Base-by-base conservation (phyloP, 2,113 vertebrate genomes). In the Scophthalmus maximus region DNA sequence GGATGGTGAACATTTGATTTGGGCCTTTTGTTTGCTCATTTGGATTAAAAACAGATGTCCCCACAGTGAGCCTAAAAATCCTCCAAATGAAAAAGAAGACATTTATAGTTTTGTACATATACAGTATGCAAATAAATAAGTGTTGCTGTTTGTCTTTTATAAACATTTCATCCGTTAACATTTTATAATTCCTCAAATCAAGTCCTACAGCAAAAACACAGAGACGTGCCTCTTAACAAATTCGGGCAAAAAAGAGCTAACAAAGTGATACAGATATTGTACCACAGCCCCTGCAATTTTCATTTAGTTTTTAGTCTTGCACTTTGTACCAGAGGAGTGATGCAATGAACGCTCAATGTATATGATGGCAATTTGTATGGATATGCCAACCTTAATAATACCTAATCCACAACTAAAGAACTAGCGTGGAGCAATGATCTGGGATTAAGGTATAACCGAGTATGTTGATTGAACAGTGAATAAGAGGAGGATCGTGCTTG, bases 11-110 rank as follows among this genome's bases (percentile, higher is more conserved):
- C 63, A 66, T 72, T 69, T 71, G 14, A 78, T 61, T 70, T 47
- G 20, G 38, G 26, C 25, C n/a, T 56, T 58, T 71, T 64, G 11
- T 68, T 80, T 63, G 38, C 63, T 66, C 4, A 47, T 73, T 72
- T 44, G 29, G 25, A 84, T 36, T 67, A 38, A 64, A 77, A 62
- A 56, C 40, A 65, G 36, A 74, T 73, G 59, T 80, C 67, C 79
- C 32, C 36, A 26, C 26, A 56, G 32, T 47, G 11, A 64, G 29
- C 34, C 22, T n/a, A 51, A 14, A 67, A 22, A 65, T 62, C 42
- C 18, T n/a, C 15, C 12, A 62, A 9, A 46, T 49, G 40, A 61
- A 34, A 8, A 6, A 8, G 25, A 67, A 8, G 10, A n/a, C 22
- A 30, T 52, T 44, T 5, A 55, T 17, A 55, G 14, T 14, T 7